Evolutionary conservation across 2,888 invertebrate species (phyloP).

Genomic region (Chorisops tibialis): DNA sequence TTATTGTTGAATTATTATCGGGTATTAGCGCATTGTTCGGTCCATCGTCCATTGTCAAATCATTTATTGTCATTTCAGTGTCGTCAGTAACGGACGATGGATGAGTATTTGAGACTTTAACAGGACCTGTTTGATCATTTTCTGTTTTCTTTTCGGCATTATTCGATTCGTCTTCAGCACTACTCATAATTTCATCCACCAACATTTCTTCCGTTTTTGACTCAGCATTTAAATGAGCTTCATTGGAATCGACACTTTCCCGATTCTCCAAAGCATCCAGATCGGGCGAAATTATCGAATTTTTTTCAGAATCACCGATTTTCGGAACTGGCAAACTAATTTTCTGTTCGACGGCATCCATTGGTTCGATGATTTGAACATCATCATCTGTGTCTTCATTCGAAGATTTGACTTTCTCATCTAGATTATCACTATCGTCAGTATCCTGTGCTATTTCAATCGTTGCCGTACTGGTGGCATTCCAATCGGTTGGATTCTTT

Average conservation of each 20-base stretch:
- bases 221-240: conserved; percentile 37
- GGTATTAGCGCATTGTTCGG: background rate
- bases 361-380: conserved; percentile 32
- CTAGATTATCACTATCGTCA: background rate
- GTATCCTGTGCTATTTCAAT: conserved; percentile 36
- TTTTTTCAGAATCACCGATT: background rate
- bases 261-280: too few species aligned
- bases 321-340: background rate
- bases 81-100: background rate
- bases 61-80: background rate
- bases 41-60: background rate
- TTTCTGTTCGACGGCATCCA: conserved; percentile 21
- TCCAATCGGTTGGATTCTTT: background rate
- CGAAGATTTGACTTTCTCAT: background rate
- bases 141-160: conserved; percentile 8
- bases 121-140: background rate
- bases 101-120: background rate
- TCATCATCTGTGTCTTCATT: conserved; percentile 29
- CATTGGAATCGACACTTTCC: conserved; percentile 9
- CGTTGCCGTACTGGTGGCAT: conserved; percentile 37
- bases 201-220: background rate
- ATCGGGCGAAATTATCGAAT: background rate
- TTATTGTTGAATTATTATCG: conserved; percentile 26
- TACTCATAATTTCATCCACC: background rate
- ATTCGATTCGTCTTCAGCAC: background rate